phyloP scores from a whole-genome alignment of 2,888 invertebrate species.

The Aethes cnicana region DNA sequence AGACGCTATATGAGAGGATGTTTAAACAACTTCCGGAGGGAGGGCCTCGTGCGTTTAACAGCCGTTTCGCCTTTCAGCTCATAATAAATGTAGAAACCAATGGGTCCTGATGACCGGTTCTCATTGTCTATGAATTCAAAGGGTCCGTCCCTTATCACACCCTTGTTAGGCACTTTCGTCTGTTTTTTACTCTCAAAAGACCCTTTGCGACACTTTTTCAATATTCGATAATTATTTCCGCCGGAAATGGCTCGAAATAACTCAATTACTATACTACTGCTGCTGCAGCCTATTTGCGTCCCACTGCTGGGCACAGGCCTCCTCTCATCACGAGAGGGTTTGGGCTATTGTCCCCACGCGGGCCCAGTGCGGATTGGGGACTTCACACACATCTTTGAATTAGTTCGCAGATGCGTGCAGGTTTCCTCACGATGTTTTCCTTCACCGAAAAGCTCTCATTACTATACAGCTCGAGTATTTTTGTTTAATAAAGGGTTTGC shows the following conservation, averaged over 20 bases:
- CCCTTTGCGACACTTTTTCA: constrained; percentile 17
- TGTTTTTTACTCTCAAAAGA: constrained; percentile 6
- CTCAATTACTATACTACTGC: constrained; percentile 1
- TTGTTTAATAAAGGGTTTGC: too few relatives aligned
- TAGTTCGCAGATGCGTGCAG: too few relatives aligned
- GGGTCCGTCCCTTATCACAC: constrained; percentile 20
- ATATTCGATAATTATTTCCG: constrained; percentile 20
- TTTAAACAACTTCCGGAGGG: background rate
- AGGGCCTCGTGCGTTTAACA: background rate
- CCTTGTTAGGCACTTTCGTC: constrained; percentile 10
- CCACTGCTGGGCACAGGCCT: too few relatives aligned
- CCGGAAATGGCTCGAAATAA: constrained; percentile 5
- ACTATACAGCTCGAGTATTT: too few relatives aligned
- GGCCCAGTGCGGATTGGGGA: too few relatives aligned
- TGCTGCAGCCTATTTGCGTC: too few relatives aligned
- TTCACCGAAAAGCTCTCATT: too few relatives aligned
- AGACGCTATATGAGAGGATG: background rate
- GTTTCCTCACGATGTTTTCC: too few relatives aligned
- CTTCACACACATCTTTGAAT: too few relatives aligned
- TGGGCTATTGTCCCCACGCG: too few relatives aligned
- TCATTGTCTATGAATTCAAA: constrained; percentile 29
- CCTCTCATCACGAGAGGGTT: too few relatives aligned
- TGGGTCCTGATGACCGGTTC: constrained; percentile 20
- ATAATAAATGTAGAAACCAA: constrained; percentile 26
- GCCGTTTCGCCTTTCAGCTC: constrained; percentile 6